Evolutionary conservation across 1,140 invertebrate genomes (phyloP).

Genomic region (Pseudoatta argentina): DNA sequence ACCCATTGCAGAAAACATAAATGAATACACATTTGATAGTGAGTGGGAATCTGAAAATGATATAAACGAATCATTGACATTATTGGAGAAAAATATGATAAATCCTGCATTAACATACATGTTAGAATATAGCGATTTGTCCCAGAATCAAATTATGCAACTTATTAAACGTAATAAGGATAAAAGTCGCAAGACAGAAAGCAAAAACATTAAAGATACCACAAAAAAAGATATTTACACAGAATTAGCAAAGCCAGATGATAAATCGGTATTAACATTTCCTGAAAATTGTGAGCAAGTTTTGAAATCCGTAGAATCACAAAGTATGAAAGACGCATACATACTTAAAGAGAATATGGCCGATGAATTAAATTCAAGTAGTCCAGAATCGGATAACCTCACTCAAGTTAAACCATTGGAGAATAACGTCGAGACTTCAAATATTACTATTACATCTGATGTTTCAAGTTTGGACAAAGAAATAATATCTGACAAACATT

Average conservation of each 20-base stretch:
- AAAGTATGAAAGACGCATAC: neutral
- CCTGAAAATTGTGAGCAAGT: neutral
- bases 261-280: neutral
- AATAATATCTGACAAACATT: neutral
- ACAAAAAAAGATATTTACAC: neutral
- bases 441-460: neutral
- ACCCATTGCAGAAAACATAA: constrained; percentile 73
- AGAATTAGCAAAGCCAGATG: neutral
- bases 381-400: constrained; percentile 12
- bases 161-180: constrained; percentile 87
- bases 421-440: neutral
- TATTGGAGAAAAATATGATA: constrained; percentile 68
- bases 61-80: constrained; percentile 67
- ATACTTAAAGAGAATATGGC: neutral
- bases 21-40: constrained; percentile 80
- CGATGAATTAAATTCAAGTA: constrained; percentile 17
- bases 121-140: constrained; percentile 91
- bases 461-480: neutral
- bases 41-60: constrained; percentile 80
- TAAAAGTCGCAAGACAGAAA: constrained; percentile 29
- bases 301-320: neutral
- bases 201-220: neutral
- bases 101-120: constrained; percentile 89
- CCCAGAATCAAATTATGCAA: constrained; percentile 88
- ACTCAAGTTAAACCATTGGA: neutral